Conservation (phyloP, 2,888 invertebrate species). For the Catonia carolina region DNA sequence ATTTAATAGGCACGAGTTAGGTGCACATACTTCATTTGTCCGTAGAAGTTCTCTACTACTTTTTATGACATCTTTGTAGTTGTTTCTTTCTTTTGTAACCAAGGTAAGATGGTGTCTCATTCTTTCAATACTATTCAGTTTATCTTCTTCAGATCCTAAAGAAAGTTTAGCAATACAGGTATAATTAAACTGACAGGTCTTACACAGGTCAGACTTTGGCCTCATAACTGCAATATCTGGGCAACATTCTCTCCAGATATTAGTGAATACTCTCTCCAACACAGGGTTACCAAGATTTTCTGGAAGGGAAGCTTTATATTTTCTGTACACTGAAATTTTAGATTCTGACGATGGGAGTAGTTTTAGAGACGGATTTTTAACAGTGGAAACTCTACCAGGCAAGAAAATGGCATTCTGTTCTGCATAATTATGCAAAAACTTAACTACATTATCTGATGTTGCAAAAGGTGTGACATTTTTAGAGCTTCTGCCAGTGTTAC, state of each 20-base stretch:
- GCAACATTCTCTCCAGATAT: too few relatives aligned
- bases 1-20: neutral
- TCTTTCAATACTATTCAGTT: constrained; percentile 4
- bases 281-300: too few relatives aligned
- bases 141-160: constrained; percentile 6
- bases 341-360: constrained; percentile 15
- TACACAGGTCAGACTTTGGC: constrained; percentile 13
- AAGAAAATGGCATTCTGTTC: constrained; percentile 10
- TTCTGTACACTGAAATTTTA: too few relatives aligned
- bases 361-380: constrained; percentile 9
- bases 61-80: constrained; percentile 13
- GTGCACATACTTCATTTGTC: neutral
- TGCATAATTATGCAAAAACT: constrained; percentile 7
- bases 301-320: too few relatives aligned
- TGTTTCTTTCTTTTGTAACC: constrained; percentile 10
- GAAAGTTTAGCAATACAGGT: constrained; percentile 7
- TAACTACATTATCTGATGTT: neutral
- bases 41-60: neutral
- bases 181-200: neutral
- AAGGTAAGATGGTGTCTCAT: constrained; percentile 6
- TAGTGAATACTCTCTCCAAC: too few relatives aligned
- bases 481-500: neutral
- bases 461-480: neutral
- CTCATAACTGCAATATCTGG: constrained; percentile 9
- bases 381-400: constrained; percentile 10